These are phyloP conservation scores for Epinotia demarniana DNA, from an alignment of 2,888 invertebrate species.

Conservation along the genomic window DNA sequence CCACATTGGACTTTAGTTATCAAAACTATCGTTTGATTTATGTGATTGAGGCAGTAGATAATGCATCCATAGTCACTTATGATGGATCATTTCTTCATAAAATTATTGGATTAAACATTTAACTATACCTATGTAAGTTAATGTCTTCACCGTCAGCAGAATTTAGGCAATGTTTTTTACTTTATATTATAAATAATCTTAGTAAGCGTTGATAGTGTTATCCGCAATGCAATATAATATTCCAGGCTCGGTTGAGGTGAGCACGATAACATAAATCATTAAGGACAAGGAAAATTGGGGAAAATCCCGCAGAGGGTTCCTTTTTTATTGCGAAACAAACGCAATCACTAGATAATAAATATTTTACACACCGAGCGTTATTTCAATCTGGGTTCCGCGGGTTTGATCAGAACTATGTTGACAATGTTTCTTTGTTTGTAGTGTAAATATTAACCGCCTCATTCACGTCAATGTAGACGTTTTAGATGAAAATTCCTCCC, in stretches of 20 bases:
- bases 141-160: too few species aligned
- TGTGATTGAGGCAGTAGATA: too few species aligned
- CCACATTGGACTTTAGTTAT: neutral
- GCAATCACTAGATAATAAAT: slow-evolving; percentile 53
- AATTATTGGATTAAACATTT: too few species aligned
- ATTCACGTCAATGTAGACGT: neutral
- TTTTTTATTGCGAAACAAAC: slow-evolving; percentile 44
- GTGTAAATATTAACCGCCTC: slow-evolving; percentile 33
- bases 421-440: slow-evolving; percentile 22
- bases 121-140: too few species aligned
- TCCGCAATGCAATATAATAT: slow-evolving; percentile 14
- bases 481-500: neutral
- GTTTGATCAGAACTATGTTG: slow-evolving; percentile 53
- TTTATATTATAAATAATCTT: neutral
- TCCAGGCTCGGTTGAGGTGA: slow-evolving; percentile 15
- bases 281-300: slow-evolving; percentile 35
- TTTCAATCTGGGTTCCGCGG: slow-evolving; percentile 56
- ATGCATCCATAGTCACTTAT: too few species aligned
- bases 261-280: slow-evolving; percentile 38
- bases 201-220: neutral
- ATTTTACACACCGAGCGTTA: slow-evolving; percentile 53
- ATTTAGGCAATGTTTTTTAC: neutral
- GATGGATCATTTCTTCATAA: too few species aligned
- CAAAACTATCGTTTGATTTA: neutral
- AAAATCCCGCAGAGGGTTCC: slow-evolving; percentile 23